phyloP scores from a whole-genome alignment of 2,888 invertebrate genomes.

The Andrena bucephala region DNA sequence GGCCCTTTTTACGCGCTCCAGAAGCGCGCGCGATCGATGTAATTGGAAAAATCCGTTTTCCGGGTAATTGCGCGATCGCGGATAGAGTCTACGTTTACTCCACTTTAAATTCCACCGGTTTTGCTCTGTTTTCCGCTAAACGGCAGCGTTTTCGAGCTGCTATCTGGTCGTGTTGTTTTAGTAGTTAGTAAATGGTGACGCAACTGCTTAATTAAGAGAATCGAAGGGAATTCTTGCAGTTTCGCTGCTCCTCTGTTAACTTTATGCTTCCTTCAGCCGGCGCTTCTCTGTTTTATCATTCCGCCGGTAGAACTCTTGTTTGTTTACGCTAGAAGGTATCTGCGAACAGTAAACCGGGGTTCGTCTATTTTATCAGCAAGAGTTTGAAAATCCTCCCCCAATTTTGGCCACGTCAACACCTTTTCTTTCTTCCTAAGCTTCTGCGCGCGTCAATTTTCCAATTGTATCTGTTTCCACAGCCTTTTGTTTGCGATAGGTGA shows the following conservation, averaged over 20 bases:
- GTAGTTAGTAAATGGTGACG: background rate
- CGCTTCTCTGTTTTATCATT: background rate
- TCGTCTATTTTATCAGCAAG: too few species aligned
- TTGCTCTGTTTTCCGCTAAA: background rate
- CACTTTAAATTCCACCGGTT: background rate
- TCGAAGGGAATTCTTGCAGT: background rate
- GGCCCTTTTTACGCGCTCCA: constrained; percentile 28
- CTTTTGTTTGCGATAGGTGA: background rate
- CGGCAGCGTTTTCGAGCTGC: too few species aligned
- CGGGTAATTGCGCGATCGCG: constrained; percentile 33
- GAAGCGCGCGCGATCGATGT: background rate
- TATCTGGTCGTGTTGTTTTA: background rate
- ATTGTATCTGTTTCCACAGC: too few species aligned
- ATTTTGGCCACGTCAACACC: too few species aligned
- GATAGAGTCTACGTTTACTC: background rate
- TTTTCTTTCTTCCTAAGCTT: too few species aligned
- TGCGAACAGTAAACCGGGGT: background rate
- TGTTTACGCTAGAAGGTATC: background rate
- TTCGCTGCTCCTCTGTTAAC: background rate
- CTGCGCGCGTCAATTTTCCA: too few species aligned
- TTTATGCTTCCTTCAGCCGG: background rate
- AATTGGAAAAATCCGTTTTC: constrained; percentile 50
- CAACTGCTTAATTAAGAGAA: background rate
- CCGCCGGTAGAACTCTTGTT: background rate
- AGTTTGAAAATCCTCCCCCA: too few species aligned